Base-by-base conservation (phyloP, 2,888 invertebrate genomes). In the Pollenia angustigena region DNA sequence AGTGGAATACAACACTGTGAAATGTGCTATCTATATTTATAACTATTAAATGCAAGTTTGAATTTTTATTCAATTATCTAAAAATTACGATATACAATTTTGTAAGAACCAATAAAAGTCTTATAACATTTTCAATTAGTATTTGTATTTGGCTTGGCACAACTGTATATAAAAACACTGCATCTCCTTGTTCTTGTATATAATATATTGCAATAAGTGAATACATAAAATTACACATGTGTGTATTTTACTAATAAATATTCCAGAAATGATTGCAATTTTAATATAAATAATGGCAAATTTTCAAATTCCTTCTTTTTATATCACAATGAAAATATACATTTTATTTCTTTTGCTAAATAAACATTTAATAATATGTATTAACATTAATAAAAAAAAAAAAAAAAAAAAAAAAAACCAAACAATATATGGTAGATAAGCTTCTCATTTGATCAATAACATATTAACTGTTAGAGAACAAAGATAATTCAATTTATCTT, bases 361-460 rank as follows among this genome's bases (percentile, higher is more conserved):
- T 46, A 56, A 58, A 64, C 44, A 79, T 60, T 14, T 78, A 75
- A 74, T 50, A 75, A 60, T 60, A 79, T 54, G 52, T 76, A 18
- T 18, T 50, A 58, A 58, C 74, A 74, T 18, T 56, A 68, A 40
- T 32, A 68, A 60, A 44, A n/a, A 81, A 50, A 32, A 18, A 68
- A 52, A n/a, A 81, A 58, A 32, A 32, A 32, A 18, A 68, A 52
- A n/a, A 81, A 58, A 32, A 32, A 32, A 0, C 23, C 23, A 23
- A 23, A 58, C 42, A 58, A 74, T 56, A 46, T 66, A 76, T 66
- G 58, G 72, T 87, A 87, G 72, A 78, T 87, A 87, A 87, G 87
- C 87, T 87, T 84, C 84, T 84, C 58, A 74, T 83, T 50, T 85
- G 78, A 79, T 75, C 18, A 69, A 68, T 68, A 81, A 81, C 46